Conservation (phyloP, 2,888 invertebrate species). For the Drosophila lutescens region DNA sequence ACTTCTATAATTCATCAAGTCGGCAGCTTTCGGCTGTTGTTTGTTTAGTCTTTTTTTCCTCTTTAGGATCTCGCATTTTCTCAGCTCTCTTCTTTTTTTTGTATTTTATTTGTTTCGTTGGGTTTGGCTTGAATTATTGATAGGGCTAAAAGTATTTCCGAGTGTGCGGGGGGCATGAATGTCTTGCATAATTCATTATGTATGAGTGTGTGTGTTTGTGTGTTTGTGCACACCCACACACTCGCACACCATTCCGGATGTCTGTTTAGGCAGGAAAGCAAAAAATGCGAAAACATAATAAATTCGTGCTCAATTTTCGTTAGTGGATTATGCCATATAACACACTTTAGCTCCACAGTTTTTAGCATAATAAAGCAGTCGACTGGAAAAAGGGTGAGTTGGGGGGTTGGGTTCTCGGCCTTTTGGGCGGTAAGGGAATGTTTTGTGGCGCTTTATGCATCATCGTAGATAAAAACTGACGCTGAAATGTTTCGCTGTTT, state of each 20-base stretch:
- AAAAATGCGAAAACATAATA: constrained; percentile 68
- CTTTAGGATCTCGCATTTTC: constrained; percentile 30
- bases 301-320: constrained; percentile 78
- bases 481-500: constrained; percentile 46
- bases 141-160: constrained; percentile 53
- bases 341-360: constrained; percentile 72
- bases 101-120: constrained; percentile 55
- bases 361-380: constrained; percentile 75
- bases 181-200: constrained; percentile 57
- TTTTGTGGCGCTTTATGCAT: constrained; percentile 50
- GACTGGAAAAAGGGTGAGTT: constrained; percentile 57
- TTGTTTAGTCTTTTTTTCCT: constrained; percentile 5
- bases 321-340: constrained; percentile 78
- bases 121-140: constrained; percentile 70
- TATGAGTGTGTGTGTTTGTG: constrained; percentile 44
- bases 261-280: constrained; percentile 34
- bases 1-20: constrained; percentile 75
- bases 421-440: not conserved
- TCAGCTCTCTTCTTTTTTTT: constrained; percentile 19
- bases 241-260: constrained; percentile 4
- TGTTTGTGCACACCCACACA: not conserved
- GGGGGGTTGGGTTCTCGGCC: not conserved
- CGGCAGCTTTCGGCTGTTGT: constrained; percentile 34
- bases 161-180: constrained; percentile 41
- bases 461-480: constrained; percentile 61